These are phyloP conservation scores for Rhombomys opimus DNA, from an alignment of 2,113 vertebrate genomes.

Conservation along the genomic window DNA sequence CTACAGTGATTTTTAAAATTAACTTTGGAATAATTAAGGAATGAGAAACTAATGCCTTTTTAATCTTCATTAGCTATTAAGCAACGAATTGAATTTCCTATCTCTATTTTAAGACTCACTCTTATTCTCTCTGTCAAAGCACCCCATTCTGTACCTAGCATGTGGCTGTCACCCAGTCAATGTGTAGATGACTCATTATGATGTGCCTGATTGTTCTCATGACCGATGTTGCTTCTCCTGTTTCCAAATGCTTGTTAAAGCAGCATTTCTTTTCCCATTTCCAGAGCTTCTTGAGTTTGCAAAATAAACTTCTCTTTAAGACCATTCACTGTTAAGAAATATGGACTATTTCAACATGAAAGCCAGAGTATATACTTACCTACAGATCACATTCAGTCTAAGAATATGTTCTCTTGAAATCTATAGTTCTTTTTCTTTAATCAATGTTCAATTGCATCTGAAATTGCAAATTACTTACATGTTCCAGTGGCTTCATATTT, in stretches of 20 bases:
- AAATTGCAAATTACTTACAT: neutral
- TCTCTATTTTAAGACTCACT: neutral
- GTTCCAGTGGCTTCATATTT: neutral
- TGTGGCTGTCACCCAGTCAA: neutral
- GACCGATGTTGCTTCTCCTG: neutral
- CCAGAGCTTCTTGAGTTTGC: neutral
- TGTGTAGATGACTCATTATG: neutral
- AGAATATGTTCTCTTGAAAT: slow-evolving; percentile 33
- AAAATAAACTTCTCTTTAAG: slow-evolving; percentile 3
- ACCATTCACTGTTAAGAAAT: neutral
- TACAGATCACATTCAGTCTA: neutral
- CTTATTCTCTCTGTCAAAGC: neutral
- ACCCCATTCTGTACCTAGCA: neutral
- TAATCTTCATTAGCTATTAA: neutral
- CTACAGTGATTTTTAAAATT: neutral
- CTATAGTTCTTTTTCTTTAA: neutral
- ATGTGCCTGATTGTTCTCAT: neutral
- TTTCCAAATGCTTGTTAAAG: neutral
- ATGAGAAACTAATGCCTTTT: neutral
- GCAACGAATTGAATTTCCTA: neutral
- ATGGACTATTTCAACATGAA: slow-evolving; percentile 8
- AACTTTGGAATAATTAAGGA: neutral
- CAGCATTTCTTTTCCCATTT: neutral
- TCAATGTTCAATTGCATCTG: slow-evolving; percentile 6
- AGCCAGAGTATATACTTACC: neutral